These are phyloP conservation scores for Pristionchus arcanus DNA, from an alignment of 2,888 invertebrate genomes.

Conservation along the genomic window DNA sequence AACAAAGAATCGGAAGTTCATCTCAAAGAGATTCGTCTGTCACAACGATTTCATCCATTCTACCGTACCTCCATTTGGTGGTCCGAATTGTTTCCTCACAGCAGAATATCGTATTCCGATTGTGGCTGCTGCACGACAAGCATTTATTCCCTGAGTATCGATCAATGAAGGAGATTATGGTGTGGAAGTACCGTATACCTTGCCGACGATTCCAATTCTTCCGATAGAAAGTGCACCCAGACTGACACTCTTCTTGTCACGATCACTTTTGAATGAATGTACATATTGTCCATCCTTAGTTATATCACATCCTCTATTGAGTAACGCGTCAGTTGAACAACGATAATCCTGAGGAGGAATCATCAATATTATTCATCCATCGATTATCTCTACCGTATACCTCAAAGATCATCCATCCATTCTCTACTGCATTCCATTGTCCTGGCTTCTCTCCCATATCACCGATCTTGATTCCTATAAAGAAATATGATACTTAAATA, in stretches of 20 bases:
- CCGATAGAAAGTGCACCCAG: slow-evolving; percentile 81
- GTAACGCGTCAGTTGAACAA: slow-evolving; percentile 89
- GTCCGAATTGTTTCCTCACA: slow-evolving; percentile 90
- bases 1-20: slow-evolving; percentile 86
- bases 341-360: slow-evolving; percentile 86
- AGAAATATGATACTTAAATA: neutral
- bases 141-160: slow-evolving; percentile 80
- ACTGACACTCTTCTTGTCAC: slow-evolving; percentile 68
- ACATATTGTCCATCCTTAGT: slow-evolving; percentile 91
- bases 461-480: slow-evolving; percentile 89
- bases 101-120: slow-evolving; percentile 92
- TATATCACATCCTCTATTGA: slow-evolving; percentile 93
- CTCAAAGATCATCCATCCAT: slow-evolving; percentile 84
- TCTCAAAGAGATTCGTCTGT: neutral
- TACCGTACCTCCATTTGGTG: slow-evolving; percentile 59
- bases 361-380: no score
- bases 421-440: slow-evolving; percentile 90
- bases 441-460: slow-evolving; percentile 95
- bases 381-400: slow-evolving; percentile 24
- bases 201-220: slow-evolving; percentile 87
- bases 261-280: slow-evolving; percentile 87
- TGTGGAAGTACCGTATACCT: slow-evolving; percentile 11
- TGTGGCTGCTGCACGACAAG: slow-evolving; percentile 87
- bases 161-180: neutral
- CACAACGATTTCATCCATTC: no score